Conservation (phyloP, 2,113 vertebrate species). For the Rhynchopsitta pachyrhyncha region DNA sequence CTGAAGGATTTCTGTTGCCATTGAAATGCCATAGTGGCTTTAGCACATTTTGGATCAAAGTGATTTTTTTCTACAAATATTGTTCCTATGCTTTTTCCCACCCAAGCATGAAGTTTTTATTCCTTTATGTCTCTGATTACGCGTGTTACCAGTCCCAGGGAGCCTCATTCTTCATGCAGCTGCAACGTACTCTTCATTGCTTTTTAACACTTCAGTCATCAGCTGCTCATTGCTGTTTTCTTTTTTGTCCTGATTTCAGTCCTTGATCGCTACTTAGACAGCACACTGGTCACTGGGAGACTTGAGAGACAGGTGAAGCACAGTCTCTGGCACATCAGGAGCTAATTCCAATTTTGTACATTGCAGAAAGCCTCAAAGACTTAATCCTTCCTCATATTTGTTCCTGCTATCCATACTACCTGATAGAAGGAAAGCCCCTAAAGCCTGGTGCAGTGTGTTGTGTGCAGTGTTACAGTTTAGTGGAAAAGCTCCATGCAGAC, state of each 20-base stretch:
- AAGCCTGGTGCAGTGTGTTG: background rate
- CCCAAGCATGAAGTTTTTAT: background rate
- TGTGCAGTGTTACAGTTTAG: background rate
- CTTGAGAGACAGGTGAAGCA: background rate
- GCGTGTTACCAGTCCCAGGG: background rate
- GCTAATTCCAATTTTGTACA: background rate
- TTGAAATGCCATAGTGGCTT: background rate
- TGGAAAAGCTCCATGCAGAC: background rate
- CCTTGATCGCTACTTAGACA: fast-evolving
- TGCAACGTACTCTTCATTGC: background rate
- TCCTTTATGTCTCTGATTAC: background rate
- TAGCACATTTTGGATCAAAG: background rate
- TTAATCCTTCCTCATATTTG: background rate
- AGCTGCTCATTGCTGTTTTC: background rate
- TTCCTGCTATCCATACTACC: background rate
- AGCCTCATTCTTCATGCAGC: background rate
- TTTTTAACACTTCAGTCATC: background rate
- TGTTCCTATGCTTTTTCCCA: background rate
- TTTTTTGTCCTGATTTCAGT: background rate
- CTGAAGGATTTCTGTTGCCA: background rate
- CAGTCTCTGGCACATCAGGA: background rate
- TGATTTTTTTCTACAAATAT: background rate
- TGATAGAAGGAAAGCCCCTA: background rate
- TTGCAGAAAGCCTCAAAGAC: background rate
- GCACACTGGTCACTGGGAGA: background rate